phyloP scores from a whole-genome alignment of 1,140 invertebrate species.

The Odontomachus brunneus region DNA sequence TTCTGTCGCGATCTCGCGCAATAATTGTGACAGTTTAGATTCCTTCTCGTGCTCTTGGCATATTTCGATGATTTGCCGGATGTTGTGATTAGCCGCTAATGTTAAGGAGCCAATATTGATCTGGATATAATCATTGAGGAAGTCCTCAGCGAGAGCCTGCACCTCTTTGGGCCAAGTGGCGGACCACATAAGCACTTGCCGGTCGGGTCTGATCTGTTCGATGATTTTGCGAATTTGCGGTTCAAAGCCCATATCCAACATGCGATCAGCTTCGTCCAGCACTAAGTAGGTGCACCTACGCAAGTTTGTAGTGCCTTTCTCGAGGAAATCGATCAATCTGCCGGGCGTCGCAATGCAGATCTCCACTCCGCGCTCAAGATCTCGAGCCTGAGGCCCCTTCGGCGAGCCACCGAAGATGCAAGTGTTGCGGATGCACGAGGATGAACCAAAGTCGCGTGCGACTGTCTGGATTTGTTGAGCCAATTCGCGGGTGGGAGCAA shows the following conservation, averaged over 20 bases:
- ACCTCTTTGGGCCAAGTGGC: slow-evolving; percentile 99
- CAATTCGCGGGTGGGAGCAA: slow-evolving; percentile 98
- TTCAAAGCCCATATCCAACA: slow-evolving; percentile 99
- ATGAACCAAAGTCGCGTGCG: slow-evolving; percentile 94
- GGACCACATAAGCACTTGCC: slow-evolving; percentile 99
- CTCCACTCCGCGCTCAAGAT: slow-evolving; percentile 95
- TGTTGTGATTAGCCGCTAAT: slow-evolving; percentile 98
- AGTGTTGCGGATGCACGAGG: slow-evolving; percentile 94
- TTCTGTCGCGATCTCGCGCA: slow-evolving; percentile 95
- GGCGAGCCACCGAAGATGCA: slow-evolving; percentile 99
- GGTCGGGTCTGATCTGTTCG: slow-evolving; percentile 96
- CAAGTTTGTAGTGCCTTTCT: slow-evolving; percentile 95
- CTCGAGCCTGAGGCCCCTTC: slow-evolving; percentile 96
- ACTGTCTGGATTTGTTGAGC: slow-evolving; percentile 99
- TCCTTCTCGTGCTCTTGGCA: slow-evolving; percentile 97
- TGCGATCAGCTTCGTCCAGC: slow-evolving; percentile 96
- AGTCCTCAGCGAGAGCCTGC: slow-evolving; percentile 96
- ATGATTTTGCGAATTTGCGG: slow-evolving; percentile 99
- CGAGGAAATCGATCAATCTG: slow-evolving; percentile 98
- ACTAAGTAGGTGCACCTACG: slow-evolving; percentile 97
- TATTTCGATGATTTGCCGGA: slow-evolving; percentile 97
- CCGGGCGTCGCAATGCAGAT: slow-evolving; percentile 99
- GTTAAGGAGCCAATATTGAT: slow-evolving; percentile 98
- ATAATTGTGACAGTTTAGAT: slow-evolving; percentile 90
- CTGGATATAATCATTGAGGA: slow-evolving; percentile 94